Conservation (phyloP, 2,797 vertebrate species). For the Sebastes oblongus region DNA sequence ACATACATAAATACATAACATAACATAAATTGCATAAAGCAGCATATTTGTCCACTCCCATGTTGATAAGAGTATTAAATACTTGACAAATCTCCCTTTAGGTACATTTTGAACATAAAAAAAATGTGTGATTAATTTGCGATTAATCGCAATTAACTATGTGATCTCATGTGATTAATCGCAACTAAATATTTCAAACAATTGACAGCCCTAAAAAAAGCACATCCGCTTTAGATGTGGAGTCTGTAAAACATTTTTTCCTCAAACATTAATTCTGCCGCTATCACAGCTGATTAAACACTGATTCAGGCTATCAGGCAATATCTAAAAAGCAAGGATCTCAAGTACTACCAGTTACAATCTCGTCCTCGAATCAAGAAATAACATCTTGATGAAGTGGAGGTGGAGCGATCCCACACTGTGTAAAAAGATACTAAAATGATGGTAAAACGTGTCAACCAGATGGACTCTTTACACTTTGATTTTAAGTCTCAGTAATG, state of each 20-base stretch:
- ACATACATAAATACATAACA: too few relatives aligned
- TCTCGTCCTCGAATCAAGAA: not conserved
- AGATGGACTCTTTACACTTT: not conserved
- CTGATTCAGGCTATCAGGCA: conserved; percentile 14
- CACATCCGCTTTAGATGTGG: not conserved
- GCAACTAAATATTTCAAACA: too few relatives aligned
- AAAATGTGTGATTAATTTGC: too few relatives aligned
- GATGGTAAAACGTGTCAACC: not conserved
- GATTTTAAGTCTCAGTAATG: not conserved
- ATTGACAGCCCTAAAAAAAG: not conserved
- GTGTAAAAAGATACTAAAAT: not conserved
- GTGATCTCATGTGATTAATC: not conserved
- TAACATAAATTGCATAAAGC: too few relatives aligned
- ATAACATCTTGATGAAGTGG: conserved; percentile 1
- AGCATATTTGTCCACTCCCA: too few relatives aligned
- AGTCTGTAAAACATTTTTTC: not conserved
- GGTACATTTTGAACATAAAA: too few relatives aligned
- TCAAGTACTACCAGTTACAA: not conserved
- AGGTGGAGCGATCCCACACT: too few relatives aligned
- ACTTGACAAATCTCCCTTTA: too few relatives aligned
- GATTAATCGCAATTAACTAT: too few relatives aligned
- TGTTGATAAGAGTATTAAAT: too few relatives aligned
- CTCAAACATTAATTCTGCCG: not conserved
- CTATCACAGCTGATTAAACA: conserved; percentile 26
- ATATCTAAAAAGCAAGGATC: conserved; percentile 1